Percentiles rank a stretch among this genome's conserved stretches.
Conservation (phyloP, 1,140 invertebrate genomes). For the Helicoverpa armigera region DNA sequence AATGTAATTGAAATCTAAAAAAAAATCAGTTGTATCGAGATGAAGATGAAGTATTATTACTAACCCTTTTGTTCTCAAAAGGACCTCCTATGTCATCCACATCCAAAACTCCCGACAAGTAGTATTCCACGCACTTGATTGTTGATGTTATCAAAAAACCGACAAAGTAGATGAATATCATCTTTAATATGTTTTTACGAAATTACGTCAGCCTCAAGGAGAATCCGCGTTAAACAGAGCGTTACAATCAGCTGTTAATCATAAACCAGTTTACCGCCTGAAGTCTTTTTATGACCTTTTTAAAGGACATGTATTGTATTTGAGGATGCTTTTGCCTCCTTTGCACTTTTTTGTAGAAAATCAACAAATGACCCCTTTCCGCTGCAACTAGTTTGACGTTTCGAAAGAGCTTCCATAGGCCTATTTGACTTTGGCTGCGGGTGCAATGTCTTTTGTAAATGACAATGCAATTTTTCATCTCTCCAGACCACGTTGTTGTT, state of each 20-base stretch:
- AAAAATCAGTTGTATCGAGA: too few relatives aligned
- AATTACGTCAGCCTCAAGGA: background rate
- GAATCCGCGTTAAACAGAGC: constrained; percentile 9
- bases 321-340: background rate
- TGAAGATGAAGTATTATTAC: too few relatives aligned
- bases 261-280: background rate
- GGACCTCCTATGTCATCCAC: background rate
- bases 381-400: too few relatives aligned
- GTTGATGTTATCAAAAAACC: background rate
- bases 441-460: background rate
- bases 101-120: background rate
- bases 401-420: too few relatives aligned
- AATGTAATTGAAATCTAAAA: too few relatives aligned
- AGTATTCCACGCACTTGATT: background rate
- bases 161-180: background rate
- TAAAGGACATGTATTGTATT: background rate
- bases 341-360: background rate
- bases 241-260: constrained; percentile 3
- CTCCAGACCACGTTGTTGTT: too few relatives aligned
- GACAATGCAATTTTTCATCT: too few relatives aligned
- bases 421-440: too few relatives aligned
- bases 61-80: background rate
- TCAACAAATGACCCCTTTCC: too few relatives aligned
- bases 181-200: background rate
- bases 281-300: constrained; percentile 16